Conservation (phyloP, 1,140 invertebrate genomes). For the Euwallacea fornicatus region DNA sequence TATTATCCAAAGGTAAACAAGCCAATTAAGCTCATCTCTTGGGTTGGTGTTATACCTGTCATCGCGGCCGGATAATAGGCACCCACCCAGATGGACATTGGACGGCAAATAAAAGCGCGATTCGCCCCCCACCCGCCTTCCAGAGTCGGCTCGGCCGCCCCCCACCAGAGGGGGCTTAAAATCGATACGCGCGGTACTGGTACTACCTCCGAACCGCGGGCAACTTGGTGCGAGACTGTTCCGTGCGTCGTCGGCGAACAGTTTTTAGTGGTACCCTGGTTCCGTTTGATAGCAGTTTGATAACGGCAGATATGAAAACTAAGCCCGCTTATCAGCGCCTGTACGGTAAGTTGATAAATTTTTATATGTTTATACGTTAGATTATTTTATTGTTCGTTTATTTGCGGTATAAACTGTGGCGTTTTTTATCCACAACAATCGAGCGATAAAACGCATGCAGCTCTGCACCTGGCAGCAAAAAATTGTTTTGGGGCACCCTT, state of each 20-base stretch:
- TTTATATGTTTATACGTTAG: conserved; percentile 48
- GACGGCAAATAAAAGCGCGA: conserved; percentile 17
- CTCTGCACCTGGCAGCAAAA: no score
- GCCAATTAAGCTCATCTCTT: no score
- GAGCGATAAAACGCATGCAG: no score
- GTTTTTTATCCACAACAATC: conserved; percentile 3
- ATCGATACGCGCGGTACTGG: neutral
- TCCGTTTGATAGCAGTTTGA: conserved; percentile 48
- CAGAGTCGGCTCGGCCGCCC: conserved; percentile 9
- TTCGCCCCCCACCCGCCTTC: conserved; percentile 35
- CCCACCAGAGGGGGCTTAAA: conserved; percentile 24
- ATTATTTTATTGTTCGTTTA: conserved; percentile 49
- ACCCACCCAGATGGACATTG: no score
- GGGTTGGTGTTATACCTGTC: no score
- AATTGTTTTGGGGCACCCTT: no score
- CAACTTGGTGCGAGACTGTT: conserved; percentile 30
- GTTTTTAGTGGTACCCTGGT: conserved; percentile 37
- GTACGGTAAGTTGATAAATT: conserved; percentile 55
- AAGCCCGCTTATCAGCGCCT: conserved; percentile 53
- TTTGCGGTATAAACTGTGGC: conserved; percentile 8
- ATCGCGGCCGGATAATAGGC: no score
- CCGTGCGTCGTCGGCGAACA: conserved; percentile 12
- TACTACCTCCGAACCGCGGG: conserved; percentile 12
- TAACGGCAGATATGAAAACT: conserved; percentile 50
- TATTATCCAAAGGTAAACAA: no score